A percentile compares a stretch with the other conserved stretches of the same genome.
Evolutionary conservation across 1,140 invertebrate genomes (phyloP).

Genomic region (Drosophila setifemur): DNA sequence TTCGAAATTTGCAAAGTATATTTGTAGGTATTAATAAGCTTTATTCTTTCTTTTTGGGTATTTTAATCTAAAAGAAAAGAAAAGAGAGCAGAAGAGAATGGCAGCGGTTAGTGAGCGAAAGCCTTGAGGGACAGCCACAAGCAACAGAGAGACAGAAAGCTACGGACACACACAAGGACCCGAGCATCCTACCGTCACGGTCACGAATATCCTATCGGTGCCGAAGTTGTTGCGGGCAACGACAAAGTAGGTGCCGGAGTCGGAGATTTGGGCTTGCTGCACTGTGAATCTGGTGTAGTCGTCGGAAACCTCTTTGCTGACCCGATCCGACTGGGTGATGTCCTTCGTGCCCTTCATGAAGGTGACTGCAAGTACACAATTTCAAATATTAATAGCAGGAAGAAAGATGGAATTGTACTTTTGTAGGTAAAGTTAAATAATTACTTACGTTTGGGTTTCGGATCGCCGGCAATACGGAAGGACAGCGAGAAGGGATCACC

Average conservation of each 20-base stretch:
- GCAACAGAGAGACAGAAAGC: constrained; percentile 3
- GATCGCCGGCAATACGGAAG: constrained; percentile 90
- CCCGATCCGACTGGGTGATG: constrained; percentile 89
- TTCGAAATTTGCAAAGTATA: constrained; percentile 62
- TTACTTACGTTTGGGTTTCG: constrained; percentile 90
- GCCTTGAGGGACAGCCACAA: constrained; percentile 53
- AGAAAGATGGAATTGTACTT: no score
- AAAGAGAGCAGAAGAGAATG: constrained; percentile 32
- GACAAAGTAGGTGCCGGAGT: constrained; percentile 97
- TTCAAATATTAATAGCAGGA: background rate
- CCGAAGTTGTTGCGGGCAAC: constrained; percentile 95
- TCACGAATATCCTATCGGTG: constrained; percentile 92
- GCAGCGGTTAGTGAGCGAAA: constrained; percentile 59
- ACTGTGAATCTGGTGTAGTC: constrained; percentile 94
- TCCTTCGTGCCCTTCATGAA: constrained; percentile 94
- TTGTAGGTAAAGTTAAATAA: no score
- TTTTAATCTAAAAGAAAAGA: constrained; percentile 74
- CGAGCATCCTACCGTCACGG: constrained; percentile 86
- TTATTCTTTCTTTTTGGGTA: constrained; percentile 82
- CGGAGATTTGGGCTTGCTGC: constrained; percentile 91
- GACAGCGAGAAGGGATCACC: constrained; percentile 92
- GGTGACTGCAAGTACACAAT: constrained; percentile 85
- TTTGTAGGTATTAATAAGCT: constrained; percentile 53
- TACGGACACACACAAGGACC: background rate
- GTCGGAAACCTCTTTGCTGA: constrained; percentile 91